Percentiles rank a stretch among this genome's conserved stretches.
Evolutionary conservation across 2,888 invertebrate species (phyloP).

Genomic region (Muscina levida): DNA sequence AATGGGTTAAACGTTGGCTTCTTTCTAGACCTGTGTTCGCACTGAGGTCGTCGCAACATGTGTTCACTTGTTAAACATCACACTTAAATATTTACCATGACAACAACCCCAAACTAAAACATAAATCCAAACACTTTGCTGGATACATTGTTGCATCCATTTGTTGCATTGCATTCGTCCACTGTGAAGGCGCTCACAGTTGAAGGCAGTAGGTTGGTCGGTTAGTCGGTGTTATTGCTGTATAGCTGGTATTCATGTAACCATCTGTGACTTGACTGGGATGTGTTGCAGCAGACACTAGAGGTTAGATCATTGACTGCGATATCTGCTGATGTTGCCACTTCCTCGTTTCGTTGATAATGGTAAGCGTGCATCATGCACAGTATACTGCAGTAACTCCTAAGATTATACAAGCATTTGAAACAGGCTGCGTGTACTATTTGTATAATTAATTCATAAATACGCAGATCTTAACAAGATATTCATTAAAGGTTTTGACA

Average conservation of each 20-base stretch:
- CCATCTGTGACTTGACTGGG: background rate
- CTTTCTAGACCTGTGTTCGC: too few species aligned
- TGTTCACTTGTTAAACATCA: conserved; percentile 27
- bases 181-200: too few species aligned
- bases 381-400: background rate
- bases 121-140: background rate
- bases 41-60: conserved; percentile 24
- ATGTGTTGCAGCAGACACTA: conserved; percentile 10
- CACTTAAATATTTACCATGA: conserved; percentile 11
- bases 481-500: conserved; percentile 5
- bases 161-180: background rate
- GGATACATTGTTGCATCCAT: background rate
- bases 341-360: conserved; percentile 29
- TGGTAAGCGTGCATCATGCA: background rate
- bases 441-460: conserved; percentile 34
- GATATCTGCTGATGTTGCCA: conserved; percentile 28
- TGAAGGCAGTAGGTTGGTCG: conserved; percentile 45
- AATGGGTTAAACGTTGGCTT: conserved; percentile 22
- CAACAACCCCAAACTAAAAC: background rate
- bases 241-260: too few species aligned
- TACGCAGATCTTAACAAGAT: conserved; percentile 17
- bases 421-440: background rate
- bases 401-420: background rate
- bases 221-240: conserved; percentile 29
- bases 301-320: conserved; percentile 47